phyloP scores from a whole-genome alignment of 2,113 vertebrate species.

The Enhydra lutris region DNA sequence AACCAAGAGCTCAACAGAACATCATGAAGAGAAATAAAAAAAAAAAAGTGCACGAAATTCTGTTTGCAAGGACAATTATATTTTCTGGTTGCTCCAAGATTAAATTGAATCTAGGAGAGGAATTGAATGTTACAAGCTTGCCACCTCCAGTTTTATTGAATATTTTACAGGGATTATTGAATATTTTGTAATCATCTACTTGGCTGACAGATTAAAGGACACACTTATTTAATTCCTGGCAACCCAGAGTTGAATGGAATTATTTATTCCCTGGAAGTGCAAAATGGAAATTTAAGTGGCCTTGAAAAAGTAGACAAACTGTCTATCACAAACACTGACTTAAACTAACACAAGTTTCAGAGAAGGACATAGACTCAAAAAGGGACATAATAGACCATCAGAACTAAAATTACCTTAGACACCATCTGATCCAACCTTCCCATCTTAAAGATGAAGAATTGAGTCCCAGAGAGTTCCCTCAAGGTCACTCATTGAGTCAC shows the following conservation, averaged over 20 bases:
- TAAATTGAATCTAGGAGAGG: slow-evolving; percentile 64
- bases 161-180: slow-evolving; percentile 67
- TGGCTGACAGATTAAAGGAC: slow-evolving; percentile 62
- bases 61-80: slow-evolving; percentile 60
- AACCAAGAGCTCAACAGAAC: slow-evolving; percentile 24
- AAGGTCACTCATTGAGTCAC: not conserved
- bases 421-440: not conserved
- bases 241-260: slow-evolving; percentile 24
- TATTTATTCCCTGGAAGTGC: slow-evolving; percentile 33
- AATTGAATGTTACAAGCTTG: slow-evolving; percentile 65
- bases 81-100: slow-evolving; percentile 61
- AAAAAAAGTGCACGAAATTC: not conserved
- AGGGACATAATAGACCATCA: not conserved
- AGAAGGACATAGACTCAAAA: not conserved
- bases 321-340: not conserved
- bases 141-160: slow-evolving; percentile 61
- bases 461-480: not conserved
- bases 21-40: not conserved
- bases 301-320: slow-evolving; percentile 34
- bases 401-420: not conserved
- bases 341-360: not conserved
- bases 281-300: slow-evolving; percentile 20
- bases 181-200: slow-evolving; percentile 63
- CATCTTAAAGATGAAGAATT: slow-evolving; percentile 10
- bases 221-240: slow-evolving; percentile 48